Percentiles rank a stretch among this genome's conserved stretches.
Evolutionary conservation across 2,888 invertebrate species (phyloP).

Genomic region (Macaria liturata): DNA sequence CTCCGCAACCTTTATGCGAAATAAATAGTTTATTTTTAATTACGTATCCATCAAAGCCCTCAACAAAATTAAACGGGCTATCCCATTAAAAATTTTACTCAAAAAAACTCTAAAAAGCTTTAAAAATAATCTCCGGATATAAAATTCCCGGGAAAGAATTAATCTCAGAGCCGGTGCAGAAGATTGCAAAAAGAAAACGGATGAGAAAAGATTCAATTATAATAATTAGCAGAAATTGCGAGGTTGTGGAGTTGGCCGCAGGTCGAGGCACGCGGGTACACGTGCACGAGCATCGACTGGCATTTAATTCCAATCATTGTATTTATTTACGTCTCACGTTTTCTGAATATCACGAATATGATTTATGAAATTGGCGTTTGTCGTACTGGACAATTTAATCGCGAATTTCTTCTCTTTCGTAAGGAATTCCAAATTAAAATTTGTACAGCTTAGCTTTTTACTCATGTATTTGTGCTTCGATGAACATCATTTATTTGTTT

Average conservation of each 20-base stretch:
- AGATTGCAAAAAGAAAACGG: constrained; percentile 37
- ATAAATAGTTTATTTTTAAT: constrained; percentile 12
- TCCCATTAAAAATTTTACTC: constrained; percentile 11
- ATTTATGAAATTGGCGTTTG: too few relatives aligned
- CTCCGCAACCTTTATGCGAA: background rate
- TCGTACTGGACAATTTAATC: too few relatives aligned
- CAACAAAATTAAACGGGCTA: constrained; percentile 13
- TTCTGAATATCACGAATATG: too few relatives aligned
- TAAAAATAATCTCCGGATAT: constrained; percentile 30
- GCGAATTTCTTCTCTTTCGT: too few relatives aligned
- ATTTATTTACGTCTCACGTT: too few relatives aligned
- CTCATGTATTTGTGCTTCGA: too few relatives aligned
- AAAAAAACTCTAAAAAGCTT: constrained; percentile 18
- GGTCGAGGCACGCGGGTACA: background rate
- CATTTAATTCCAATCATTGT: too few relatives aligned
- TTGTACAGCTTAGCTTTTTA: too few relatives aligned
- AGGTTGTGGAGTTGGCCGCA: constrained; percentile 13
- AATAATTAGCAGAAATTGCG: constrained; percentile 38
- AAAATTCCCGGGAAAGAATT: constrained; percentile 32
- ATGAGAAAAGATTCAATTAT: constrained; percentile 40
- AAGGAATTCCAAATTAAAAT: too few relatives aligned
- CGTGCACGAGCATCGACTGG: too few relatives aligned
- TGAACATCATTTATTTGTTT: too few relatives aligned
- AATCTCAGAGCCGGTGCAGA: constrained; percentile 29
- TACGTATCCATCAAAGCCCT: constrained; percentile 17